A percentile compares a stretch with the other conserved stretches of the same genome.
phyloP scores from a whole-genome alignment of 2,797 vertebrate species.

The Zenarchopterus dispar region DNA sequence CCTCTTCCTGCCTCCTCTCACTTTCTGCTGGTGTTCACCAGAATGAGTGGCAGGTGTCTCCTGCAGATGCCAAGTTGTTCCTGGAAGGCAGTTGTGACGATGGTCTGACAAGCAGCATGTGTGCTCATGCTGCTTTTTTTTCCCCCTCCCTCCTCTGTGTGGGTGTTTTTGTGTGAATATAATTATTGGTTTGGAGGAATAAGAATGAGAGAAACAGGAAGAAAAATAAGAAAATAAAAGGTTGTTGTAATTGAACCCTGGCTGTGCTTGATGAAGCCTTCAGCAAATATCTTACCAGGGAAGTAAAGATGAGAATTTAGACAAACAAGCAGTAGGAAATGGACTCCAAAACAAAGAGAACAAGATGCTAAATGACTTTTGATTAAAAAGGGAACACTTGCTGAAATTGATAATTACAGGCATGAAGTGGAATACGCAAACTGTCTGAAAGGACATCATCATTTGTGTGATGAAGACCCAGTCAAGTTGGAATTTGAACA shows the following conservation, averaged over 20 bases:
- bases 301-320: constrained; percentile 63
- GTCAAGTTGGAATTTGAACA: constrained; percentile 12
- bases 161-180: constrained; percentile 26
- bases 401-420: constrained; percentile 50
- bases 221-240: constrained; percentile 20
- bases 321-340: constrained; percentile 59
- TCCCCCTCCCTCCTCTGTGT: neutral
- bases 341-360: constrained; percentile 22
- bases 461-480: constrained; percentile 37
- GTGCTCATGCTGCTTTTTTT: constrained; percentile 17
- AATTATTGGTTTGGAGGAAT: constrained; percentile 30
- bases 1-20: constrained; percentile 11
- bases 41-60: constrained; percentile 71
- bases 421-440: constrained; percentile 14
- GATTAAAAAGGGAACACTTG: constrained; percentile 53
- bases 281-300: constrained; percentile 59
- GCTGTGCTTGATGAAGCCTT: constrained; percentile 74
- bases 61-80: constrained; percentile 58
- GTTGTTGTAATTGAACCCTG: constrained; percentile 70
- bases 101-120: constrained; percentile 58
- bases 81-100: constrained; percentile 54
- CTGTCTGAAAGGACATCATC: constrained; percentile 23
- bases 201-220: constrained; percentile 29
- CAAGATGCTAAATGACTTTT: constrained; percentile 23
- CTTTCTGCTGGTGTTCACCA: constrained; percentile 47